Evolutionary conservation across 2,888 invertebrate species (phyloP), one percentile per base, ranked within the genome.

Genomic region (Drosophila maculinotata): DNA sequence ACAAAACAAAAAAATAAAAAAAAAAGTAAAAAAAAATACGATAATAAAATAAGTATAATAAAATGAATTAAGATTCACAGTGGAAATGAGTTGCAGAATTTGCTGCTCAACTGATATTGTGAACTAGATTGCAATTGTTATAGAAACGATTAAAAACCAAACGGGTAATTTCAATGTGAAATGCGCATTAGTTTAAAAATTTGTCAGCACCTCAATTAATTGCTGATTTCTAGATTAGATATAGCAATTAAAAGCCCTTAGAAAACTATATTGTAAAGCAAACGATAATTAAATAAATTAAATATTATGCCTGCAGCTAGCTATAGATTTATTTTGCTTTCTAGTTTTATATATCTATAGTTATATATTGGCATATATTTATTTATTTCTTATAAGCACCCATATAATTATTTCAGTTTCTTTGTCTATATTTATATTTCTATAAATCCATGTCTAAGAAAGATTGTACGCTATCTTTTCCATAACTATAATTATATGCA

Each of bases 11-110:
- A 54, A 45, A 38, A 38, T 14, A 44, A 15, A 68, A 62, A 26
- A 72, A 52, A 63, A 69, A 31, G 67, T 53, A 52, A 47, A 54
- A 54, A 57, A 73, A 57, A n/a, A n/a, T n/a, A n/a, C n/a, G n/a
- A n/a, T n/a, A n/a, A n/a, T n/a, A n/a, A n/a, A n/a, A 20, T 26
- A 41, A 33, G 20, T 14, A 41, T 20, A 42, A 85, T 75, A 82
- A 71, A 78, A 72, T 86, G 76, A 83, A 74, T 82, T 87, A 82
- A 85, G 60, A 53, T 58, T 48, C 33, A 85, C 82, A 70, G 77
- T 79, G 83, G 75, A 54, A 60, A 58, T 60, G 64, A 73, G 36
- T 69, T 70, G 70, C 45, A 15, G 12, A 60, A 65, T 60, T 48
- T 44, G n/a, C n/a, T n/a, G n/a, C n/a, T n/a, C n/a, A n/a, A n/a